A percentile compares a stretch with the other conserved stretches of the same genome.
Evolutionary conservation across 2,888 invertebrate species (phyloP).

Genomic region (Eupeodes latifasciatus): DNA sequence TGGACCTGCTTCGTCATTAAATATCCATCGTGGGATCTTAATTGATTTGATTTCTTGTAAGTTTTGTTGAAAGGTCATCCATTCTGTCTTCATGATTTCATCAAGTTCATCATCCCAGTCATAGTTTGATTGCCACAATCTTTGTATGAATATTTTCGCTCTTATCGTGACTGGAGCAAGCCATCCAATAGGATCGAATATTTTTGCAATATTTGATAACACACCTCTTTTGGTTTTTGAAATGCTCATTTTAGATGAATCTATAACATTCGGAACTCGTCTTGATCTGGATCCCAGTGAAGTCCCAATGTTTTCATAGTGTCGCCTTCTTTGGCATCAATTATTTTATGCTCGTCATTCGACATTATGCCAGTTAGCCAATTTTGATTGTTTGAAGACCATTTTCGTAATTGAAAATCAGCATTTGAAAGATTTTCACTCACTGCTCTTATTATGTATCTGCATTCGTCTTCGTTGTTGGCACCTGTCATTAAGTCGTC

Average conservation of each 20-base stretch:
- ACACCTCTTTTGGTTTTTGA: slow-evolving; percentile 16
- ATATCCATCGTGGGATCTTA: slow-evolving; percentile 22
- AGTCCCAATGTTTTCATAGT: slow-evolving; percentile 16
- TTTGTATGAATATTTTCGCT: slow-evolving; percentile 19
- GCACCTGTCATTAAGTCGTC: slow-evolving; percentile 9
- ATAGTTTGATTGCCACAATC: slow-evolving; percentile 17
- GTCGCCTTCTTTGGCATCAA: slow-evolving; percentile 18
- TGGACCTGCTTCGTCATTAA: slow-evolving; percentile 19
- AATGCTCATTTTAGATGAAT: background rate
- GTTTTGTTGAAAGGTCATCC: slow-evolving; percentile 19
- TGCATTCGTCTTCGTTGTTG: slow-evolving; percentile 16
- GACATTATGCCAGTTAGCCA: slow-evolving; percentile 8
- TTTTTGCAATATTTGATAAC: slow-evolving; percentile 24
- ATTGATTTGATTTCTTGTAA: slow-evolving; percentile 18
- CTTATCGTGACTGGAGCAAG: slow-evolving; percentile 8
- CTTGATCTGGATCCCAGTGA: slow-evolving; percentile 23
- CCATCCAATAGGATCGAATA: slow-evolving; percentile 23
- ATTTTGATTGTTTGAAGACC: slow-evolving; percentile 22
- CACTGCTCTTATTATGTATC: background rate
- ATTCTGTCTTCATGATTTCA: slow-evolving; percentile 12
- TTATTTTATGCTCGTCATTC: slow-evolving; percentile 11
- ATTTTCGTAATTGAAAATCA: slow-evolving; percentile 24
- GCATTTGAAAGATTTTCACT: slow-evolving; percentile 15
- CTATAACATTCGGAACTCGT: slow-evolving; percentile 12
- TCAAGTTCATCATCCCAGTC: slow-evolving; percentile 24